These are phyloP conservation scores for Chelonia mydas DNA, from an alignment of 2,797 vertebrate species.

Conservation along the genomic window DNA sequence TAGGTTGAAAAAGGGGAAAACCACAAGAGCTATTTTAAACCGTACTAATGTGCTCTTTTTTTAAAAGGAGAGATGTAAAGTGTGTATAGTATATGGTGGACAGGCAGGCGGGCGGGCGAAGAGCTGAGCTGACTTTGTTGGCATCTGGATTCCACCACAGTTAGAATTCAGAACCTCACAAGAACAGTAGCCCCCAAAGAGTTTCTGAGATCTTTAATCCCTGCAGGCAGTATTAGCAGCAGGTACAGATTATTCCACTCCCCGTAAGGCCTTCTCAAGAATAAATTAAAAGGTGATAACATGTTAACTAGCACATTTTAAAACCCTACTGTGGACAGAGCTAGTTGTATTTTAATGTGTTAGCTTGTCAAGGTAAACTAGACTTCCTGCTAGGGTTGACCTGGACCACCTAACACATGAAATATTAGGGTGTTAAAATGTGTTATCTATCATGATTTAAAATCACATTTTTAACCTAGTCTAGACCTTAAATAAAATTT, in stretches of 20 bases:
- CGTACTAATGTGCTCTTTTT: neutral
- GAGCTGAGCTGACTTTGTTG: neutral
- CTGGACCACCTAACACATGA: neutral
- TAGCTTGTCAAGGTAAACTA: neutral
- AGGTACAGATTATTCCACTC: neutral
- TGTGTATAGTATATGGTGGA: neutral
- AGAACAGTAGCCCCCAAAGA: neutral
- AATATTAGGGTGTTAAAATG: neutral
- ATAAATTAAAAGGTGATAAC: neutral
- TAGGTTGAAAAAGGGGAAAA: neutral
- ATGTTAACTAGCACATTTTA: neutral
- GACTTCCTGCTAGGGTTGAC: neutral
- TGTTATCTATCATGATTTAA: neutral
- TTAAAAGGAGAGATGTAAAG: neutral
- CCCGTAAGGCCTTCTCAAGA: neutral
- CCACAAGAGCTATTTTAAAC: neutral
- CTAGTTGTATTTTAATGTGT: neutral
- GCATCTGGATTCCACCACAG: neutral
- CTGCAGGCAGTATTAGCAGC: neutral
- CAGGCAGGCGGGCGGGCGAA: accelerated
- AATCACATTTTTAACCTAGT: neutral
- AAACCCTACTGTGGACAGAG: neutral
- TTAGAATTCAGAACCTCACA: neutral
- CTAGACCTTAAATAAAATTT: neutral
- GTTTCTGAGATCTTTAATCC: neutral